phyloP scores from a whole-genome alignment of 2,113 vertebrate genomes.

The Emydura subglobosa region DNA sequence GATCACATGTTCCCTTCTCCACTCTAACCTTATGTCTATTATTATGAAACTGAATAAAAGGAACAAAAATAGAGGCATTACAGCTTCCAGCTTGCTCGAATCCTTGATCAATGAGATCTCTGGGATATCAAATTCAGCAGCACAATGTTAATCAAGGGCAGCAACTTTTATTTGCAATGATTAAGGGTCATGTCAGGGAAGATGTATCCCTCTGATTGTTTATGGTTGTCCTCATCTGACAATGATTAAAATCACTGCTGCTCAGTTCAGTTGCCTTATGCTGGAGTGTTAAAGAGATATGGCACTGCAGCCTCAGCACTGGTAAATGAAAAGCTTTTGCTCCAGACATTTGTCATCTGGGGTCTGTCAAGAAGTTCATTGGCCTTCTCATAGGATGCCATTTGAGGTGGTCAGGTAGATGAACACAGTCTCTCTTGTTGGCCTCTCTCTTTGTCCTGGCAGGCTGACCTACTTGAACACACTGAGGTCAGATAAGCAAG shows the following conservation, averaged over 20 bases:
- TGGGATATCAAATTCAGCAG: conserved; percentile 54
- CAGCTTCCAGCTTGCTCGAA: not conserved
- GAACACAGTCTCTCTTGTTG: not conserved
- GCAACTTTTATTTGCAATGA: conserved; percentile 2
- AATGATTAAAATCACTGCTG: conserved; percentile 45
- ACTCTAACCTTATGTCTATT: not conserved
- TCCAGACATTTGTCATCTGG: rapidly evolving
- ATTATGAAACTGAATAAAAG: conserved; percentile 5
- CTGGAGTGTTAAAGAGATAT: conserved; percentile 29
- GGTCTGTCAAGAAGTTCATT: not conserved
- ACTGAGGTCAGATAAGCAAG: not conserved
- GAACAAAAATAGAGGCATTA: not conserved
- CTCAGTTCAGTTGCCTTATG: conserved; percentile 23
- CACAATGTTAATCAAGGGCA: conserved; percentile 65
- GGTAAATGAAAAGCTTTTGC: not conserved
- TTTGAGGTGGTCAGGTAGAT: not conserved
- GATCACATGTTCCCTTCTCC: not conserved
- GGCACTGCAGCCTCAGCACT: not conserved
- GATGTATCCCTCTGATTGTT: conserved; percentile 60
- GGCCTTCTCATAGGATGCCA: not conserved
- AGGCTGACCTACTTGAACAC: not conserved
- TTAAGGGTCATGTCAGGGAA: conserved; percentile 60
- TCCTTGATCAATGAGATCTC: conserved; percentile 38
- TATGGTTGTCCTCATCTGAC: conserved; percentile 39
- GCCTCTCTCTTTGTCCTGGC: not conserved